These are phyloP conservation scores for Pangasius larnaudii DNA, from an alignment of 2,797 vertebrate genomes.

Conservation along the genomic window DNA sequence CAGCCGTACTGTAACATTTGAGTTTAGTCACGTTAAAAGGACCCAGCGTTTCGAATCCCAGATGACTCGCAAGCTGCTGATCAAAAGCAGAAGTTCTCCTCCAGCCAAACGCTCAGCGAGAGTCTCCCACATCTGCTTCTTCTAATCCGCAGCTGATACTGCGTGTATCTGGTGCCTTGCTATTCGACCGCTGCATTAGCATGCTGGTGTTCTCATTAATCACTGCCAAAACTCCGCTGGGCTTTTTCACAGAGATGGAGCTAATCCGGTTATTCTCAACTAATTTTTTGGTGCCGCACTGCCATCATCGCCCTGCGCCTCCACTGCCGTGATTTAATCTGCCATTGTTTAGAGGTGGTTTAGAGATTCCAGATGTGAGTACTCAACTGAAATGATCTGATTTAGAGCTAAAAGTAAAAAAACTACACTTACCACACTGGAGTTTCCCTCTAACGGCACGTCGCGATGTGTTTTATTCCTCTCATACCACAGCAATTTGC, in stretches of 20 bases:
- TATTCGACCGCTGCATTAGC: background rate
- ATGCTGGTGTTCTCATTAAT: background rate
- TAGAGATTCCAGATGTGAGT: background rate
- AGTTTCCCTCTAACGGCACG: too few species aligned
- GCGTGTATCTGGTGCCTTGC: background rate
- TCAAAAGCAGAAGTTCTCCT: background rate
- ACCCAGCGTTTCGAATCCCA: background rate
- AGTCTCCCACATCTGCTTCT: conserved; percentile 20
- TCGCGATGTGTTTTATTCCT: too few species aligned
- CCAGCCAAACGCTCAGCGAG: background rate
- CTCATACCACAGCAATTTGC: too few species aligned
- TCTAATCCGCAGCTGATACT: background rate
- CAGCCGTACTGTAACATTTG: background rate
- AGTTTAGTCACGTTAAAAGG: background rate
- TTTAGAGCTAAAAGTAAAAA: background rate
- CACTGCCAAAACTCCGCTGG: background rate
- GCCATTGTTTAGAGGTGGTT: background rate
- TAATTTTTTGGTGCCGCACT: background rate
- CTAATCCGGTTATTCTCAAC: background rate
- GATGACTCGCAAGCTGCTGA: background rate
- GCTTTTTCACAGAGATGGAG: background rate
- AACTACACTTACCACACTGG: too few species aligned
- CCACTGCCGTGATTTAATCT: background rate
- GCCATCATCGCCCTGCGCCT: background rate
- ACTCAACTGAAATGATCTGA: background rate